These are phyloP conservation scores for Ahaetulla prasina DNA, from an alignment of 2,113 vertebrate species.

Conservation along the genomic window DNA sequence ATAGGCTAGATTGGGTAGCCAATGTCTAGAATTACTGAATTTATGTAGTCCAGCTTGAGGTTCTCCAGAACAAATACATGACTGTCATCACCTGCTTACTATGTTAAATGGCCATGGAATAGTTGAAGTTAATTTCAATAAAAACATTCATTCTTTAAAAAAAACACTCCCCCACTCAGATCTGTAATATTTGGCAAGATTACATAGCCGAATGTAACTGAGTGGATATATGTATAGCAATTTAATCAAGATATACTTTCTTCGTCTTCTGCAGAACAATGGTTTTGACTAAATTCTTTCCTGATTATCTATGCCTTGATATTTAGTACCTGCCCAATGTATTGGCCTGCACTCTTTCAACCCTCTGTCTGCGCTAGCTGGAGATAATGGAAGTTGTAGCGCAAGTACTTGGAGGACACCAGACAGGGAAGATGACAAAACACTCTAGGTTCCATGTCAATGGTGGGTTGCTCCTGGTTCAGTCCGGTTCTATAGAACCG, in stretches of 20 bases:
- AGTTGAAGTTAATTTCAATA: not conserved
- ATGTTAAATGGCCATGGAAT: not conserved
- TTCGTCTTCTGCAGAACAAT: not conserved
- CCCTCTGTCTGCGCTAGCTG: too few relatives aligned
- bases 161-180: not conserved
- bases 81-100: not conserved
- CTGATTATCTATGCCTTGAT: not conserved
- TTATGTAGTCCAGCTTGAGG: not conserved
- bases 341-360: not conserved
- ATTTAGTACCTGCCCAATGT: not conserved
- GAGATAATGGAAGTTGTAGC: not conserved
- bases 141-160: not conserved
- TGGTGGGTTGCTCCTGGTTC: too few relatives aligned
- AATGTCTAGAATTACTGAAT: not conserved
- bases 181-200: not conserved
- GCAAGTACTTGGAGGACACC: not conserved
- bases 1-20: not conserved
- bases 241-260: not conserved
- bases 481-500: too few relatives aligned
- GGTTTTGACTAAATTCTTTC: not conserved
- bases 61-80: too few relatives aligned
- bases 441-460: not conserved
- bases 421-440: not conserved
- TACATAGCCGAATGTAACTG: not conserved
- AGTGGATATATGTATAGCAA: not conserved